Evolutionary conservation across 2,113 vertebrate genomes (phyloP).

Genomic region (Cathartes aura): DNA sequence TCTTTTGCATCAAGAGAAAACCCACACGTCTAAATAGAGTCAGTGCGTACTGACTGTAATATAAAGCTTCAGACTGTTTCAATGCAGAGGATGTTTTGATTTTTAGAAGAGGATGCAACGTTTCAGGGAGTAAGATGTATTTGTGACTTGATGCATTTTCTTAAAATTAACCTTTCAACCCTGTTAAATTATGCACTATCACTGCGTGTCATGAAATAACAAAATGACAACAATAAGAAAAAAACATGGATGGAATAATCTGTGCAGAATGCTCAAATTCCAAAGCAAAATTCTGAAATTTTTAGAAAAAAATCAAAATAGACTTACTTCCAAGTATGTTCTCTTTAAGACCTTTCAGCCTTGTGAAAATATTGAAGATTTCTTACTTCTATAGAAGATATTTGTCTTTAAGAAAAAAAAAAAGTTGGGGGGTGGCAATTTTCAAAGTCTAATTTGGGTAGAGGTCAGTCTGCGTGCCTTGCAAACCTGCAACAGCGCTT

Average conservation of each 20-base stretch:
- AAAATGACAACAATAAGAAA: not conserved
- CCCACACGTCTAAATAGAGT: not conserved
- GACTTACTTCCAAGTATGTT: not conserved
- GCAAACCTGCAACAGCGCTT: not conserved
- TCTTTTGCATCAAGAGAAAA: not conserved
- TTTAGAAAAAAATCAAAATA: not conserved
- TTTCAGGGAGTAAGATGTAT: not conserved
- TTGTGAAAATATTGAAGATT: not conserved
- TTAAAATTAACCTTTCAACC: not conserved
- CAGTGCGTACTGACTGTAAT: not conserved
- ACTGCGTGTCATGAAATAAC: not conserved
- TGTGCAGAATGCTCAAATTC: not conserved
- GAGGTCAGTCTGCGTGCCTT: rapidly evolving
- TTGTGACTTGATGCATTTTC: not conserved
- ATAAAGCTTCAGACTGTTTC: not conserved
- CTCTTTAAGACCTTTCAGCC: not conserved
- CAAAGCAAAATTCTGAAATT: not conserved
- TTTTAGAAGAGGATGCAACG: not conserved
- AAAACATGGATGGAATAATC: not conserved
- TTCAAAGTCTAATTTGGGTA: not conserved
- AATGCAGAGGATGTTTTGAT: not conserved
- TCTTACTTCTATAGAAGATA: not conserved
- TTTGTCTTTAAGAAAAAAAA: not conserved
- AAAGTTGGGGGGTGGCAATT: rapidly evolving
- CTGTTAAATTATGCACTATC: not conserved